Conservation (phyloP, 2,797 vertebrate species). For the Gymnothorax javanicus region DNA sequence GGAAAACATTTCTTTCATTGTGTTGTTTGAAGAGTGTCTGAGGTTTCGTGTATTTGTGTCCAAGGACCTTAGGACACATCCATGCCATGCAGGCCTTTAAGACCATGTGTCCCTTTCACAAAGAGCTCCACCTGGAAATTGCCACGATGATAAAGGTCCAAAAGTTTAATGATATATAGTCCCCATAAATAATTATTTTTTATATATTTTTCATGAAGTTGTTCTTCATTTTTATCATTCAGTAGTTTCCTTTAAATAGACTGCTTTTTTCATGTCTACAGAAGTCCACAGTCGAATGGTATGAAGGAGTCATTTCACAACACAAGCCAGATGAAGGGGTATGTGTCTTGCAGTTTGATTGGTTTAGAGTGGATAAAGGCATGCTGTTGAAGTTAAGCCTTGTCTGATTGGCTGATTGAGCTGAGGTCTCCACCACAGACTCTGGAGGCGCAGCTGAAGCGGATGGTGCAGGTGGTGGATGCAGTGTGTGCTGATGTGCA, state of each 20-base stretch:
- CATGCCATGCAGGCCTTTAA: slow-evolving; percentile 82
- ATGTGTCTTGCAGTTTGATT: slow-evolving; percentile 41
- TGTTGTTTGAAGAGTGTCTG: background rate
- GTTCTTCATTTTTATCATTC: background rate
- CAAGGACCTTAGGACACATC: slow-evolving; percentile 83
- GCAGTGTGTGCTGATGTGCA: slow-evolving; percentile 77
- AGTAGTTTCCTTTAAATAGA: slow-evolving; percentile 9
- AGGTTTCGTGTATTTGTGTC: slow-evolving; percentile 39
- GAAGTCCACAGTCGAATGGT: slow-evolving; percentile 88
- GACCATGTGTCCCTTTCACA: slow-evolving; percentile 78
- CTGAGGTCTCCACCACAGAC: slow-evolving; percentile 56
- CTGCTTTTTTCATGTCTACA: slow-evolving; percentile 56
- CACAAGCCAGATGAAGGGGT: slow-evolving; percentile 82
- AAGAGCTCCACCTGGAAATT: slow-evolving; percentile 83
- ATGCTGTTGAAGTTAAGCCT: background rate
- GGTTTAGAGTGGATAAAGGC: background rate
- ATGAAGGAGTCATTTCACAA: slow-evolving; percentile 72
- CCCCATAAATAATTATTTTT: background rate
- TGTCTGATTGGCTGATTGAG: background rate
- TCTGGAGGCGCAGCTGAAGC: slow-evolving; percentile 76
- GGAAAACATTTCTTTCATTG: background rate
- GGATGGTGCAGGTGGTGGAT: slow-evolving; percentile 77
- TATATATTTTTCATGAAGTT: background rate
- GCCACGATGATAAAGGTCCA: slow-evolving; percentile 82
- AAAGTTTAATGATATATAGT: background rate